phyloP scores from a whole-genome alignment of 2,888 invertebrate species.

The Drosophila kuntzei region DNA sequence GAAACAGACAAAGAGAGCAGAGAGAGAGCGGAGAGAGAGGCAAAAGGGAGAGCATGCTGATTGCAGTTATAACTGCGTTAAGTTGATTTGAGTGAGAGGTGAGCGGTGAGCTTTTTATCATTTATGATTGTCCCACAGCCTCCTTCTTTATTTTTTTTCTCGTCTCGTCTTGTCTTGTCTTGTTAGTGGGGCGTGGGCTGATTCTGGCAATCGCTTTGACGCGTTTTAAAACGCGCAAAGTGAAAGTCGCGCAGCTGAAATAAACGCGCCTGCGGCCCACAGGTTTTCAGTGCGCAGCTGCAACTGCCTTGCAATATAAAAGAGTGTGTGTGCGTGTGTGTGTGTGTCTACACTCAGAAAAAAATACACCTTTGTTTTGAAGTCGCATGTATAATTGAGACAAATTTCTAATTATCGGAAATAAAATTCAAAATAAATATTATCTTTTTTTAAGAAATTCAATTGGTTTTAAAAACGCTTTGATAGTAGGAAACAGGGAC shows the following conservation, averaged over 20 bases:
- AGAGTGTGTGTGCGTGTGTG: not conserved
- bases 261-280: slow-evolving; percentile 40
- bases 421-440: too few species aligned
- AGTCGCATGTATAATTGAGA: too few species aligned
- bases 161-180: not conserved
- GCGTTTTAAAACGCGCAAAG: slow-evolving; percentile 70
- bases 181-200: slow-evolving; percentile 62
- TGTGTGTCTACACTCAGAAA: not conserved
- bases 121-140: slow-evolving; percentile 42
- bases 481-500: too few species aligned
- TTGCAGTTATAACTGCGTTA: slow-evolving; percentile 6
- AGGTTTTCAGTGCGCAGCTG: slow-evolving; percentile 19
- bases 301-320: slow-evolving; percentile 22
- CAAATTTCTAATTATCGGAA: too few species aligned
- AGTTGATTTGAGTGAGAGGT: slow-evolving; percentile 24
- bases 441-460: too few species aligned
- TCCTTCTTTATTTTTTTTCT: not conserved
- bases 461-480: too few species aligned
- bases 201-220: slow-evolving; percentile 49
- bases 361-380: not conserved
- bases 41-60: slow-evolving; percentile 12
- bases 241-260: slow-evolving; percentile 69
- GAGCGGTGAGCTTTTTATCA: slow-evolving; percentile 27
- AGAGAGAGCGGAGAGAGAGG: slow-evolving; percentile 5
- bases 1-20: slow-evolving; percentile 10